phyloP scores from a whole-genome alignment of 2,888 invertebrate genomes.

The Ophonus ardosiacus region DNA sequence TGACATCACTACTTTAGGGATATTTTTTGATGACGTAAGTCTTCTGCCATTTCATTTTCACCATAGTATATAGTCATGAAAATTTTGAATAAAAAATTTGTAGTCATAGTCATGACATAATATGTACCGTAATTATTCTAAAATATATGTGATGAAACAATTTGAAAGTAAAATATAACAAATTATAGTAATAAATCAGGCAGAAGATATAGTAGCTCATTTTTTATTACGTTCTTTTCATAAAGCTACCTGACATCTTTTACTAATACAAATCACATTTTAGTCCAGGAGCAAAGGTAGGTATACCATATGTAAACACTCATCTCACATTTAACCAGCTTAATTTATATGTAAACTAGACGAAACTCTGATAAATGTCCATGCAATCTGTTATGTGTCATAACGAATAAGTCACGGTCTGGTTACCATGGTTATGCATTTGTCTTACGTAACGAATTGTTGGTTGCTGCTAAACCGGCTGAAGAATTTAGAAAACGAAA shows the following conservation, averaged over 20 bases:
- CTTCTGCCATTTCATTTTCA: no score
- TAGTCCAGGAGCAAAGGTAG: conserved; percentile 60
- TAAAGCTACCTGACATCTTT: conserved; percentile 59
- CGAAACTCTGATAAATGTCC: conserved; percentile 63
- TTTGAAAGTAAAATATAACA: conserved; percentile 33
- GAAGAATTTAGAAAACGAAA: neutral
- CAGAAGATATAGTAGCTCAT: conserved; percentile 44
- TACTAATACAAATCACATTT: conserved; percentile 54
- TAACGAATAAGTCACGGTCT: conserved; percentile 71
- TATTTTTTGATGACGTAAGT: no score
- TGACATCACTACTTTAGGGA: no score
- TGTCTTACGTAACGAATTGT: conserved; percentile 70
- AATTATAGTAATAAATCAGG: conserved; percentile 48
- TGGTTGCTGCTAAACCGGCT: neutral
- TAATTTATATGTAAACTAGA: conserved; percentile 64
- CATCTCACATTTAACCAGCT: conserved; percentile 59
- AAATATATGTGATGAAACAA: conserved; percentile 54
- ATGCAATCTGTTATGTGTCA: conserved; percentile 69
- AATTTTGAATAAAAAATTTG: no score
- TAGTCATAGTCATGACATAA: neutral
- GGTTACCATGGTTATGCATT: conserved; percentile 72
- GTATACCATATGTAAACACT: conserved; percentile 60
- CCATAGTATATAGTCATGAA: no score
- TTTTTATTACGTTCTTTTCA: conserved; percentile 46
- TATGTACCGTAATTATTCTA: conserved; percentile 16